Evolutionary conservation across 2,113 vertebrate species (phyloP), one percentile per base, ranked within the genome.

Genomic region (Hyla sarda): DNA sequence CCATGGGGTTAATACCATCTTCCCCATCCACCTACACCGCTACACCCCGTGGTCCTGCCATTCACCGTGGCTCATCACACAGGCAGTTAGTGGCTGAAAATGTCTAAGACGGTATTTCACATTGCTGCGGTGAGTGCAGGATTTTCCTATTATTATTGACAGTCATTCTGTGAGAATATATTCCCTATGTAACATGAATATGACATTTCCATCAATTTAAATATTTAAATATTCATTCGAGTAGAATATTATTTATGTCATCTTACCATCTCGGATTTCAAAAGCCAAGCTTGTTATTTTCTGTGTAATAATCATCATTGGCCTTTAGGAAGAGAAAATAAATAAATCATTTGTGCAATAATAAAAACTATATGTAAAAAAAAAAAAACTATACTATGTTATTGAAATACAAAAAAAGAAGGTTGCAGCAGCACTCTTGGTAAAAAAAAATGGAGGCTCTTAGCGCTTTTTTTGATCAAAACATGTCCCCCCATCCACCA

Each of bases 301-400:
- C 96, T 99, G 98, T 11, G 98, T 99, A 89, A 99, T 99, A 88
- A 99, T 98, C 98, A 99, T 99, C 98, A 99, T 98, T 78, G 98
- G 98, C 88, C 98, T 99, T 45, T 12, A 89, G 78, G 79, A 82
- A 14, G 77, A 90, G 87, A 85, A 89, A 67, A 88, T 73, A 47
- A 88, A 73, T 11, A 0, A n/a, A 17, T n/a, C 41, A 41, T 50
- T 47, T 47, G 37, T 71, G 23, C 19, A 71, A 41, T 69, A 23
- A 71, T 41, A 12, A 37, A 71, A 71, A 71, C 34, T 19, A 34
- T 34, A n/a, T 1, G 41, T 21, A 23, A 41, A 52, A 71, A 71
- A 41, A 3, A 41, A 13, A 28, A 62, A 41, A 8, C 41, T 41
- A 41, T 41, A 41, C 41, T 41, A 41, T 5, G 8, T 8, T 41